Evolutionary conservation across 2,888 invertebrate genomes (phyloP), one percentile per base, ranked within the genome.

Genomic region (Scaptomyza parva): DNA sequence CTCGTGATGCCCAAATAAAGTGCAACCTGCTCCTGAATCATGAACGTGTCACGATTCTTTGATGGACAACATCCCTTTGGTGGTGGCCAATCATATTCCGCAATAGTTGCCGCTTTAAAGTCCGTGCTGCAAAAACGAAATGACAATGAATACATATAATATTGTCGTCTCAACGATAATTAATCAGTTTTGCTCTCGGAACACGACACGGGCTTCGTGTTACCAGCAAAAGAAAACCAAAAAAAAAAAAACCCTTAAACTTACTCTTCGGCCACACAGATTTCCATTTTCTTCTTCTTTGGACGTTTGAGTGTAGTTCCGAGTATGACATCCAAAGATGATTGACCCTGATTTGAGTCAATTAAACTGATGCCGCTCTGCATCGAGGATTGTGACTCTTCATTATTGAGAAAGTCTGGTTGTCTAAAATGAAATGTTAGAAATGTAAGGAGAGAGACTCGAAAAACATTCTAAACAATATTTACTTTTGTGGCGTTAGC

Each of bases 11-110:
- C 97, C 68, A 99, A 93, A 92, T 96, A 98, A 90, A 98, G 96
- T 0, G 98, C 97, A 68, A 99, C 96, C 96, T 94, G 99, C 91
- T 99, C 99, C 92, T 99, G 98, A 62, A 99, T 95, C 96, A 98
- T 97, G 92, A 95, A 97, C 50, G 96, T 96, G 86, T 98, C 96
- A 48, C 95, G 91, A 83, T 91, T 91, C 59, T 90, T 91, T 8
- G 94, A 76, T 91, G 94, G 81, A 92, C 94, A 91, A 67, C 91
- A 91, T 22, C 91, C 91, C 55, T 92, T 89, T 88, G 92, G 94
- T 28, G 94, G 93, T 6, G 97, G 97, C 99, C 99, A 99, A 86
- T 95, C 96, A 90, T 99, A 99, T 91, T 99, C 98, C 64, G 97
- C 97, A 53, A 99, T 94, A 90, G 96, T 96, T 54, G 97, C 96